Conservation (phyloP, 2,113 vertebrate species). For the Callionymus lyra region DNA sequence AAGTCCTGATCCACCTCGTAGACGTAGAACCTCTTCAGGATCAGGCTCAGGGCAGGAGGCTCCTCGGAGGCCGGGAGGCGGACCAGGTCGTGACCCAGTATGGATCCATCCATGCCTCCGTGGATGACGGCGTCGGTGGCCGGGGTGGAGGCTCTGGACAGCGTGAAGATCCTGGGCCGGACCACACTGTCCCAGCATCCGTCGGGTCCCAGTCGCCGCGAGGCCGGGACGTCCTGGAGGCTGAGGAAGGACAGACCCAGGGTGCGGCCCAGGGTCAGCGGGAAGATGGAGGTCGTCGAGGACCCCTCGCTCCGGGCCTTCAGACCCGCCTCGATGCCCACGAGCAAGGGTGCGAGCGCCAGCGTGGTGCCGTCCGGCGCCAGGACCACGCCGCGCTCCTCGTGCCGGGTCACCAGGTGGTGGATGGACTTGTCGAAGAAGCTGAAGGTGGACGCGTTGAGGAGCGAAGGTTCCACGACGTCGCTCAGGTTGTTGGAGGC, state of each 20-base stretch:
- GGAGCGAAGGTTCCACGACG: slow-evolving; percentile 24
- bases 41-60: slow-evolving; percentile 39
- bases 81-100: slow-evolving; percentile 61
- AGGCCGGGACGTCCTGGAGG: slow-evolving; percentile 8
- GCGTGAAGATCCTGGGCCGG: slow-evolving; percentile 61
- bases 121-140: slow-evolving; percentile 70
- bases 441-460: slow-evolving; percentile 16
- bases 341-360: slow-evolving; percentile 65
- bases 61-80: slow-evolving; percentile 20
- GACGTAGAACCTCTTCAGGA: slow-evolving; percentile 67
- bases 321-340: slow-evolving; percentile 64
- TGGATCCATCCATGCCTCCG: slow-evolving; percentile 77
- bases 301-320: slow-evolving; percentile 19
- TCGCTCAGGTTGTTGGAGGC: slow-evolving; percentile 26
- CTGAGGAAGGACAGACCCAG: slow-evolving; percentile 69
- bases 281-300: slow-evolving; percentile 28
- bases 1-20: slow-evolving; percentile 21
- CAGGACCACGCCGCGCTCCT: slow-evolving; percentile 69
- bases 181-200: slow-evolving; percentile 79
- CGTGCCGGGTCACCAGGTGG: slow-evolving; percentile 19
- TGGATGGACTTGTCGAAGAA: slow-evolving; percentile 49
- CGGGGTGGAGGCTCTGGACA: slow-evolving; percentile 37
- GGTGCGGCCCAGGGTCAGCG: slow-evolving; percentile 59
- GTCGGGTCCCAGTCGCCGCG: slow-evolving; percentile 44
- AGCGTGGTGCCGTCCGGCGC: slow-evolving; percentile 75